Evolutionary conservation across 2,113 vertebrate species (phyloP), one percentile per base, ranked within the genome.

Genomic region (Steatornis caripensis): DNA sequence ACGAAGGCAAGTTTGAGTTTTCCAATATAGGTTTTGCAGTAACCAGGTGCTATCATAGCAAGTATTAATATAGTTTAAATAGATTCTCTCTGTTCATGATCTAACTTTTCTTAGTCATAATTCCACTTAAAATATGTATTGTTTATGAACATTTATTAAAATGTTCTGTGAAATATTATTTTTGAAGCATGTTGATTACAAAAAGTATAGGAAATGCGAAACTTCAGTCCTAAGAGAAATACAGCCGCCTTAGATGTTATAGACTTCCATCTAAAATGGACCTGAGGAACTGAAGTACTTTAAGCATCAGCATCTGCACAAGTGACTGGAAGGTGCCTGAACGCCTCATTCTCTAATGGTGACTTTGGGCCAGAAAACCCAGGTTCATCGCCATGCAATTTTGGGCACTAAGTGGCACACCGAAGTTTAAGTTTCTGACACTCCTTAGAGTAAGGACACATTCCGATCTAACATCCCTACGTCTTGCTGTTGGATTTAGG

Each of bases 321-420:
- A 36, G 51, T 22, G 39, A 46, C 32, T 81, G 46, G 45, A 89
- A 81, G 17, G 24, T 32, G 15, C 30, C 27, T n/a, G 61, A 4
- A n/a, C 43, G 23, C 3, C 23, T 64, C 21, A 26, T n/a, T 32
- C 27, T 87, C 23, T 12, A 57, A 51, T 0, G 1, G 15, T n/a
- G 58, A 80, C 49, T 48, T 68, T 0, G 2, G 54, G 53, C 2
- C 17, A 77, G 71, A 88, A 93, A 80, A 62, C 12, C 1, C 34
- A 64, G 45, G 26, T 30, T 64, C 48, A 79, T 10, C 57, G 58
- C 21, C 32, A 36, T 7, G n/a, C 6, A 76, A 9, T 46, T 72
- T 80, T 29, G 76, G 53, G 14, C 30, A 64, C 20, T 37, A 84
- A 81, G 37, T 21, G 30, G 12, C n/a, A 74, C 41, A 72, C 8